These are phyloP conservation scores for Lerema accius DNA, from an alignment of 1,140 invertebrate genomes.

Conservation along the genomic window DNA sequence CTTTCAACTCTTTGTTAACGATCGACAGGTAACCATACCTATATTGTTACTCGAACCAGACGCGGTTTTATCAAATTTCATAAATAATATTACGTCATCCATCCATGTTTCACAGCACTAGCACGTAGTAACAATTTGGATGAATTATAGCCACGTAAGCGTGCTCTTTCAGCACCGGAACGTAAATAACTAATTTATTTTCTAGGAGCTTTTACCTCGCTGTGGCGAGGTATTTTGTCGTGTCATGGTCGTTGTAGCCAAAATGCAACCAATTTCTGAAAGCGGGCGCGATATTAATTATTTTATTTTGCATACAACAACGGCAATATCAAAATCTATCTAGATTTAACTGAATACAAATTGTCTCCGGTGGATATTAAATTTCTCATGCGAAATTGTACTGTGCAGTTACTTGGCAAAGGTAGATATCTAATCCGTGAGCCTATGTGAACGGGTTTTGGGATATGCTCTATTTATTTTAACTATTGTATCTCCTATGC, in stretches of 20 bases:
- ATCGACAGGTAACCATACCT: conserved; percentile 43
- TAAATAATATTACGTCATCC: conserved; percentile 16
- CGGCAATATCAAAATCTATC: background rate
- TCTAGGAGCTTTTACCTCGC: conserved; percentile 24
- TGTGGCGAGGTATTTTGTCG: conserved; percentile 27
- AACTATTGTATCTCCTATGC: no score
- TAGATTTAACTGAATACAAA: background rate
- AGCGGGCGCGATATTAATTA: conserved; percentile 5
- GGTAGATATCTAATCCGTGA: no score
- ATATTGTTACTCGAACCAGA: conserved; percentile 30
- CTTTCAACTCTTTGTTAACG: conserved; percentile 56
- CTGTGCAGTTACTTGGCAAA: background rate
- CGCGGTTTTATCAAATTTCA: conserved; percentile 5
- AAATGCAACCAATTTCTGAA: conserved; percentile 29
- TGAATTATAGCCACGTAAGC: conserved; percentile 27
- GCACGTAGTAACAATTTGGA: conserved; percentile 23
- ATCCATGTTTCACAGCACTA: conserved; percentile 19
- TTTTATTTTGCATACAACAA: background rate
- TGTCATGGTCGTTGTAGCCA: conserved; percentile 21
- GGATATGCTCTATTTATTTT: background rate
- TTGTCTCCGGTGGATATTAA: conserved; percentile 5
- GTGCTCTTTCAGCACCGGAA: conserved; percentile 30
- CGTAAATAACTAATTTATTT: conserved; percentile 33
- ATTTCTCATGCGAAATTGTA: conserved; percentile 1
- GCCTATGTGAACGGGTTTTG: no score